Base-by-base conservation (phyloP, 2,888 invertebrate genomes). In the Sclerodermus sp. region DNA sequence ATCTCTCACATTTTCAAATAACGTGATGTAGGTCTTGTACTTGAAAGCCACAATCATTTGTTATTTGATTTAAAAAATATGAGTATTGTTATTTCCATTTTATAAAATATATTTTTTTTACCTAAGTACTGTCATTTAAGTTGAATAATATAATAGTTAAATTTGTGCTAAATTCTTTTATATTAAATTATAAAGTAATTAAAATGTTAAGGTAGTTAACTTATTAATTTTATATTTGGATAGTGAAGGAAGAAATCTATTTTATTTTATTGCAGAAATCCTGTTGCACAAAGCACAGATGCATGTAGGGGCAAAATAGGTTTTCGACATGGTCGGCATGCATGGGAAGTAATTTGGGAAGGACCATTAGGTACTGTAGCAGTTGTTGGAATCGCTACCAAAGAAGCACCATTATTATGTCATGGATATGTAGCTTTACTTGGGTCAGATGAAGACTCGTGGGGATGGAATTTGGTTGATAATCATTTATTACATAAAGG, bases 401-500 rank as follows among this genome's bases (percentile, higher is more conserved):
- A 91, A 81, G 94, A 97, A 74, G 95, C 97, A 9, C 86, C 93
- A 34, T 81, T 97, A 56, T 93, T 97, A 77, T 93, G 93, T 78
- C 93, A 91, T 70, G 97, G 98, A 47, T 99, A 99, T 82, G 91
- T 96, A 44, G 92, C 96, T 8, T 82, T 99, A 51, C 81, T 98
- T 57, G 98, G 98, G 29, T 91, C 93, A 4, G 96, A 98, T 81
- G 93, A 95, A 76, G 91, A 97, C 78, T 96, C 96, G 71, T 99
- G 98, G 98, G 98, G 98, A 12, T 99, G 98, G 98, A 98, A 98
- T 84, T 84, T 99, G 67, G 97, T 98, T 44, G 97, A 98, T 81
- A 98, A 97, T 82, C 89, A 93, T 81, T 85, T 98, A 64, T 82
- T 97, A 67, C 97, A 99, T 78, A 96, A 96, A 83, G 97, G 97